Conservation (phyloP, 2,113 vertebrate genomes). For the Hemiscyllium ocellatum region DNA sequence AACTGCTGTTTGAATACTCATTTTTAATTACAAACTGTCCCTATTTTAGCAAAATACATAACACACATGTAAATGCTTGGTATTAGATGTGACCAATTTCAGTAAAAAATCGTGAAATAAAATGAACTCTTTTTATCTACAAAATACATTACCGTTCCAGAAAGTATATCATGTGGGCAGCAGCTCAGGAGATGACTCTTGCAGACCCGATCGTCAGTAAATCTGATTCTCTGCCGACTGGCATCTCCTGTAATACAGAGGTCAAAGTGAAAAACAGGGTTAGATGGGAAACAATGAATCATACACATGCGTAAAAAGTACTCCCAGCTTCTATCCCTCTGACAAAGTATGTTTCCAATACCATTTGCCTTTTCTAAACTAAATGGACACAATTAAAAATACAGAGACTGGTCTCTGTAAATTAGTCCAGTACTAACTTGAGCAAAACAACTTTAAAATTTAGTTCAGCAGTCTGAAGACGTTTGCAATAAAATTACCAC, state of each 20-base stretch:
- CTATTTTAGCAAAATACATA: neutral
- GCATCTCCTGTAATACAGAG: conserved; percentile 90
- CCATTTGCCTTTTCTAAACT: neutral
- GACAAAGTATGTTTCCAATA: conserved; percentile 35
- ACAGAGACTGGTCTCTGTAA: neutral
- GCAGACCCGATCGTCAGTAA: conserved; percentile 93
- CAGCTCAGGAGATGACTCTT: conserved; percentile 99
- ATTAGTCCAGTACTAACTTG: neutral
- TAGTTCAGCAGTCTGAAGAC: neutral
- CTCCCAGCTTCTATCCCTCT: neutral
- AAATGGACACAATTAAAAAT: conserved; percentile 31
- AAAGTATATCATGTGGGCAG: conserved; percentile 96
- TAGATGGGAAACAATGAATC: neutral
- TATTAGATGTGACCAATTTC: neutral
- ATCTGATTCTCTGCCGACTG: conserved; percentile 97
- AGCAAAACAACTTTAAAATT: neutral
- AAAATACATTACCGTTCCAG: conserved; percentile 73
- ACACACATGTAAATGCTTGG: neutral
- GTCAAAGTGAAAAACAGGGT: conserved; percentile 22
- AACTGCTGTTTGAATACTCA: neutral
- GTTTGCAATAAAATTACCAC: neutral
- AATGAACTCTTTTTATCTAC: neutral
- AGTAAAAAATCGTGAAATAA: neutral
- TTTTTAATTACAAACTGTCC: neutral
- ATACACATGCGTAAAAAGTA: neutral